phyloP scores from a whole-genome alignment of 2,113 vertebrate species.

The Clarias macrocephalus region DNA sequence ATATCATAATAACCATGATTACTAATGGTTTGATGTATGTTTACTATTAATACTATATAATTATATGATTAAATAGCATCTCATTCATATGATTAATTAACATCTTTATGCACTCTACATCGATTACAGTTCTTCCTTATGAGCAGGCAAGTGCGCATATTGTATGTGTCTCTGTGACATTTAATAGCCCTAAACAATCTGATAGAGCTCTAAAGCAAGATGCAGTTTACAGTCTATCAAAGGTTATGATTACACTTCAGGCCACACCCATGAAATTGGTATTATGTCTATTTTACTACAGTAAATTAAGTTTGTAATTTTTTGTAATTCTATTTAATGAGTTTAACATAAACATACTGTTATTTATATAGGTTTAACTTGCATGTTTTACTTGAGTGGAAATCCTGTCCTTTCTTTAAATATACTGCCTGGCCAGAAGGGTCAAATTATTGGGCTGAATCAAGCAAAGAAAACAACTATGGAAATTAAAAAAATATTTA shows the following conservation, averaged over 20 bases:
- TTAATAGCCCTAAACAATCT: not conserved
- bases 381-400: too few relatives aligned
- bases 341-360: too few relatives aligned
- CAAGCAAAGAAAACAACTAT: too few relatives aligned
- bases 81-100: too few relatives aligned
- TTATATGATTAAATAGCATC: not conserved
- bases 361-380: too few relatives aligned
- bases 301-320: too few relatives aligned
- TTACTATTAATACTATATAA: not conserved
- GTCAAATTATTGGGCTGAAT: too few relatives aligned
- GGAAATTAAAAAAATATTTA: too few relatives aligned
- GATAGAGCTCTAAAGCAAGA: not conserved
- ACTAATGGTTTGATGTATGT: not conserved
- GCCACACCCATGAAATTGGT: not conserved
- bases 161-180: not conserved
- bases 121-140: not conserved
- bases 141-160: not conserved
- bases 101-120: not conserved
- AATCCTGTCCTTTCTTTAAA: too few relatives aligned
- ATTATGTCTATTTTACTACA: too few relatives aligned
- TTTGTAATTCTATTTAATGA: too few relatives aligned
- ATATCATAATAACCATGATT: not conserved
- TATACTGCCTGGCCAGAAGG: too few relatives aligned
- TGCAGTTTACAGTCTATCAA: not conserved
- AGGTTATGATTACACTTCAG: not conserved